Evolutionary conservation across 2,888 invertebrate genomes (phyloP).

Genomic region (Epinotia nisella): DNA sequence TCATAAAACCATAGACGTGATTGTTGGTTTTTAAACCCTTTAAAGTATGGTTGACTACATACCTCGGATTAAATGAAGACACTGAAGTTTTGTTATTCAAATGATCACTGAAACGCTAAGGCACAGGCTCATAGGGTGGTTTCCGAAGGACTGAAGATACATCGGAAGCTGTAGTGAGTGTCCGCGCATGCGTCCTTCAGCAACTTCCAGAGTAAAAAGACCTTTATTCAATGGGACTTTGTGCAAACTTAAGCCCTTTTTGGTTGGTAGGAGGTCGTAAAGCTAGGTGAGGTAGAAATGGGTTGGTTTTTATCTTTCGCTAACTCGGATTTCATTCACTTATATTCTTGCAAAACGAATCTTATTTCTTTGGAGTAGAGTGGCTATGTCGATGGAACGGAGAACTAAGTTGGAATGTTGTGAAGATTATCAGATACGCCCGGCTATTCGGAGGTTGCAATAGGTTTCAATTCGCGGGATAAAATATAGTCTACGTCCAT

Average conservation of each 20-base stretch:
- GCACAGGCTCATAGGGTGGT: slow-evolving; percentile 12
- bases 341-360: neutral
- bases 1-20: neutral
- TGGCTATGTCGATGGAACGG: neutral
- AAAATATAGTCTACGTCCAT: too few relatives aligned
- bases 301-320: neutral
- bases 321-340: neutral
- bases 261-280: neutral
- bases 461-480: slow-evolving; percentile 18
- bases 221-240: neutral
- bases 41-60: neutral
- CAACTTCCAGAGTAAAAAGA: neutral
- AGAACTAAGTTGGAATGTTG: neutral
- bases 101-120: slow-evolving; percentile 2
- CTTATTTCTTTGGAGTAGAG: neutral
- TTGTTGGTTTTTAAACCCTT: neutral
- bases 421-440: neutral
- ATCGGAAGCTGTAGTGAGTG: slow-evolving; percentile 19
- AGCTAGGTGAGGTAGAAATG: slow-evolving; percentile 18
- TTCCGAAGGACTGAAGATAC: slow-evolving; percentile 34
- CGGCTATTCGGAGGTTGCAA: slow-evolving; percentile 8
- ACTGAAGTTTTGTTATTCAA: slow-evolving; percentile 36
- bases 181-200: slow-evolving; percentile 24
- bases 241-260: neutral
- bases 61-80: slow-evolving; percentile 35